Conservation (phyloP, 2,797 vertebrate genomes). For the Balearica regulorum region DNA sequence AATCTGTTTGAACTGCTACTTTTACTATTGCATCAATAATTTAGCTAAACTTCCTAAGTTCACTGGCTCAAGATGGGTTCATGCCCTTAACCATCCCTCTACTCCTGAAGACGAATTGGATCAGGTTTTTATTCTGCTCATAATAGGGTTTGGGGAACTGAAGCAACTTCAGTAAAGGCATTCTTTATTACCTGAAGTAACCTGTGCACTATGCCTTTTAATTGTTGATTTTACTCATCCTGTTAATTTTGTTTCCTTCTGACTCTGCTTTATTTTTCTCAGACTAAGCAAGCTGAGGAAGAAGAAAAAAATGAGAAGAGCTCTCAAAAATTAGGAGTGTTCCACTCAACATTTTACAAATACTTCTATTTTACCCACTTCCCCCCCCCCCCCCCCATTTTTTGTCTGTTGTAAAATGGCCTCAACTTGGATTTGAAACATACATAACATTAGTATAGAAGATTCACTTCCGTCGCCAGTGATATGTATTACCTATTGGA, state of each 20-base stretch:
- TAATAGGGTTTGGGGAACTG: neutral
- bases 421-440: neutral
- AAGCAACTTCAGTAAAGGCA: neutral
- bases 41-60: neutral
- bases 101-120: neutral
- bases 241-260: neutral
- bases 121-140: neutral
- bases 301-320: neutral
- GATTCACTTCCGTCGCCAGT: neutral
- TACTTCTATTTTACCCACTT: neutral
- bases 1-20: neutral
- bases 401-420: neutral
- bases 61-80: neutral
- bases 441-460: neutral
- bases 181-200: neutral
- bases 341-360: neutral
- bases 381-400: neutral
- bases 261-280: neutral
- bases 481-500: neutral
- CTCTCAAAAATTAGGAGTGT: neutral
- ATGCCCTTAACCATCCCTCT: neutral
- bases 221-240: neutral
- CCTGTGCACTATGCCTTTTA: neutral
- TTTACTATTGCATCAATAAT: neutral
- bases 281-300: neutral